Evolutionary conservation across 2,888 invertebrate species (phyloP).

Genomic region (Dasypolia templi): DNA sequence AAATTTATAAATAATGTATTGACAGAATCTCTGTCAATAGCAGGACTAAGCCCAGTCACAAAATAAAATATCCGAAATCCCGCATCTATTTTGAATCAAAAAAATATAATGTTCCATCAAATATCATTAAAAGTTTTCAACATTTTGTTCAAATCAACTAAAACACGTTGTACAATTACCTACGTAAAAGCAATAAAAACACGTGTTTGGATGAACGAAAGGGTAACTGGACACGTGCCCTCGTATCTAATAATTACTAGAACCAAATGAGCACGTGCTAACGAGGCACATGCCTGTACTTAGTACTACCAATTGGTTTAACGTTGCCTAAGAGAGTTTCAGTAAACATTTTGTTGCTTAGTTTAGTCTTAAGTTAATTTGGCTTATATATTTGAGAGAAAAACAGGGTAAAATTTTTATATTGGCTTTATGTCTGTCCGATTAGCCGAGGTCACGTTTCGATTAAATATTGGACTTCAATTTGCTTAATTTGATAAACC

Average conservation of each 20-base stretch:
- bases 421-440: slow-evolving; percentile 9
- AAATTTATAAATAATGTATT: not conserved
- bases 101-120: not conserved
- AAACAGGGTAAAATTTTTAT: not conserved
- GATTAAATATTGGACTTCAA: not conserved
- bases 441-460: slow-evolving; percentile 2
- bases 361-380: slow-evolving; percentile 9
- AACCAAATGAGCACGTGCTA: slow-evolving; percentile 37
- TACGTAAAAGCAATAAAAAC: slow-evolving; percentile 37
- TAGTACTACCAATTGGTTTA: slow-evolving; percentile 36
- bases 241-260: slow-evolving; percentile 33
- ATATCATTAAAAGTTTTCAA: not conserved
- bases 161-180: slow-evolving; percentile 47
- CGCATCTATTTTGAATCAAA: not conserved
- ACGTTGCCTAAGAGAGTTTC: slow-evolving; percentile 9
- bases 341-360: slow-evolving; percentile 1
- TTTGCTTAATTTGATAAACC: slow-evolving; percentile 11
- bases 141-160: not conserved
- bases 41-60: not conserved
- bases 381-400: slow-evolving; percentile 8
- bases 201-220: slow-evolving; percentile 41
- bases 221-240: slow-evolving; percentile 11
- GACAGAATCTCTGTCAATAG: not conserved
- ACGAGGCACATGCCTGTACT: slow-evolving; percentile 19
- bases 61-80: not conserved